A percentile compares a stretch with the other conserved stretches of the same genome.
Conservation (phyloP, 2,888 invertebrate genomes). For the Luperina testacea region DNA sequence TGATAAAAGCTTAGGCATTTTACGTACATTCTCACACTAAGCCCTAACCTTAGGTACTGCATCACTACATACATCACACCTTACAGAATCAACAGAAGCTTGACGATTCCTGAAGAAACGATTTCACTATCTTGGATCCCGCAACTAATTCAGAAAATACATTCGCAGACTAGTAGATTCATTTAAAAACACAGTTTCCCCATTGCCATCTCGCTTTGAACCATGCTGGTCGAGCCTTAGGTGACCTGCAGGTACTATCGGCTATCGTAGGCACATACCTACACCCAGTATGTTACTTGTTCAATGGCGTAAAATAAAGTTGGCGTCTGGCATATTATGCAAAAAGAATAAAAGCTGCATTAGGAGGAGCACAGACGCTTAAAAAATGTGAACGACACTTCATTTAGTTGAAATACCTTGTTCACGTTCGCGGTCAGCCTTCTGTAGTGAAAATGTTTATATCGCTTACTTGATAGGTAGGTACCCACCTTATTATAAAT, state of each 20-base stretch:
- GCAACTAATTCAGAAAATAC: background rate
- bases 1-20: constrained; percentile 14
- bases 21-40: background rate
- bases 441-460: background rate
- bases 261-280: constrained; percentile 4
- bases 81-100: background rate
- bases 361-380: constrained; percentile 10
- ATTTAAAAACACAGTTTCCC: constrained; percentile 11
- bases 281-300: constrained; percentile 6
- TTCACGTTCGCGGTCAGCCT: too few species aligned
- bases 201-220: constrained; percentile 15
- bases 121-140: background rate
- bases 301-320: constrained; percentile 16
- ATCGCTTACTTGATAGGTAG: background rate
- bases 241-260: background rate
- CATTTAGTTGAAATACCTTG: background rate
- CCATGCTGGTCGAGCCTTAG: background rate
- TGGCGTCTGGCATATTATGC: constrained; percentile 39
- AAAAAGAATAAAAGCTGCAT: too few species aligned
- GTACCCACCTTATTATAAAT: constrained; percentile 79
- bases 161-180: background rate
- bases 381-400: background rate
- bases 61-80: too few species aligned
- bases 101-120: background rate
- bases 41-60: background rate